Evolutionary conservation across 2,797 vertebrate species (phyloP).

Genomic region (Tapirus indicus): DNA sequence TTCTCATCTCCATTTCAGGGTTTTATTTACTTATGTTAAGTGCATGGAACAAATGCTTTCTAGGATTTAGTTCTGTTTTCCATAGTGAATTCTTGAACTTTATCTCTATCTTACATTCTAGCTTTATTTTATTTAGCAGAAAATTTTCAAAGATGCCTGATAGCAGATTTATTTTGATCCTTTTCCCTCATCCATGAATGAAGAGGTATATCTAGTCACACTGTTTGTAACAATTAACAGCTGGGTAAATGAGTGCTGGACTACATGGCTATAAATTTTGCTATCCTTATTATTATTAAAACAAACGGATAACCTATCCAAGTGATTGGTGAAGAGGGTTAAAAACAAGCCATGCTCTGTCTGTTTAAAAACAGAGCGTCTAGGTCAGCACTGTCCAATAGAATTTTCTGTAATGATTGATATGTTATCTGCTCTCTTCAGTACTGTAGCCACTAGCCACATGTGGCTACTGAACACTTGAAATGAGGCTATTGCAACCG

Average conservation of each 20-base stretch:
- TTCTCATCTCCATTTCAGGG: background rate
- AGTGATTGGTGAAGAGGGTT: background rate
- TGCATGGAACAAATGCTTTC: background rate
- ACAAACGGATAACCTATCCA: background rate
- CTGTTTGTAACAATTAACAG: background rate
- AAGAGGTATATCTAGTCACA: background rate
- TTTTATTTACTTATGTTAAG: constrained; percentile 24
- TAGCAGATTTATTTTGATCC: background rate
- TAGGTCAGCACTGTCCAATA: background rate
- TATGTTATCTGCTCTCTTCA: background rate
- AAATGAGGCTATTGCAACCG: background rate
- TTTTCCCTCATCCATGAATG: background rate
- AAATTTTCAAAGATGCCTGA: background rate
- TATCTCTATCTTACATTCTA: background rate
- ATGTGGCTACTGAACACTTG: background rate
- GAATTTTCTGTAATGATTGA: background rate
- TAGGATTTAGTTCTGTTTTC: constrained; percentile 45
- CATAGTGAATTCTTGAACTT: background rate
- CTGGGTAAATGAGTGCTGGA: background rate
- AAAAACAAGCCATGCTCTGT: background rate
- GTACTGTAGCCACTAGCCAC: background rate
- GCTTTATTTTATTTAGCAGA: background rate
- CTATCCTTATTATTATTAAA: background rate
- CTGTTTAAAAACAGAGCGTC: background rate
- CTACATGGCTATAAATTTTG: background rate